phyloP scores from a whole-genome alignment of 2,797 vertebrate genomes.

The Protosalanx chinensis region DNA sequence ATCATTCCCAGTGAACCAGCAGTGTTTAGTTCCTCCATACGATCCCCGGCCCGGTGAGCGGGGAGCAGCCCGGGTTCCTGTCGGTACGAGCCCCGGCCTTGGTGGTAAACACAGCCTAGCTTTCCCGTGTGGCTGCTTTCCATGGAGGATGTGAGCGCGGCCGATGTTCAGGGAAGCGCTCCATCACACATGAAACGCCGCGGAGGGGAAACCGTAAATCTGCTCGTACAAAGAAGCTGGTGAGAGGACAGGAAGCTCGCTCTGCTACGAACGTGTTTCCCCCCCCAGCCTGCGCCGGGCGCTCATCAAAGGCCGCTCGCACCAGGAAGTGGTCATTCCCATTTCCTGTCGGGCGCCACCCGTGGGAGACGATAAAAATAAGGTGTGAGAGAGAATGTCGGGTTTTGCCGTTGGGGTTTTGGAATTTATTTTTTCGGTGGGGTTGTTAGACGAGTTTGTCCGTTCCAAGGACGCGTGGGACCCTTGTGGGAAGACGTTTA shows the following conservation, averaged over 20 bases:
- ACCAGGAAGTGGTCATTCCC: slow-evolving; percentile 73
- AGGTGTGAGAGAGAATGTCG: slow-evolving; percentile 59
- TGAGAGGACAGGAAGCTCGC: slow-evolving; percentile 67
- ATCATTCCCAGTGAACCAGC: neutral
- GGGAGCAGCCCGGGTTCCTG: slow-evolving; percentile 29
- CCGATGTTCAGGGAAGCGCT: slow-evolving; percentile 64
- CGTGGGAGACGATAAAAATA: slow-evolving; percentile 46
- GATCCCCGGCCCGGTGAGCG: no score
- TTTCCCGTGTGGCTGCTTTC: slow-evolving; percentile 28
- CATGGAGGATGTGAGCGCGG: slow-evolving; percentile 50
- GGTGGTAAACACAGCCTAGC: neutral
- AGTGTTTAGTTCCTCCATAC: no score
- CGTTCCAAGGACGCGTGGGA: slow-evolving; percentile 61
- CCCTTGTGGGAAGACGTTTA: slow-evolving; percentile 57
- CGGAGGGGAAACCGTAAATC: slow-evolving; percentile 66
- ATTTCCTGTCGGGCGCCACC: slow-evolving; percentile 65
- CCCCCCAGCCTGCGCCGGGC: slow-evolving; percentile 31
- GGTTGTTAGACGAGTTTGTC: slow-evolving; percentile 47
- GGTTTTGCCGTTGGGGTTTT: slow-evolving; percentile 46
- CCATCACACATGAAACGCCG: slow-evolving; percentile 71
- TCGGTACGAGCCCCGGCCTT: slow-evolving; percentile 7
- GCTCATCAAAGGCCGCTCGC: slow-evolving; percentile 63
- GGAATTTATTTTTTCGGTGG: no score
- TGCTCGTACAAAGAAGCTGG: slow-evolving; percentile 65
- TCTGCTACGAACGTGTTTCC: slow-evolving; percentile 42